Evolutionary conservation across 2,113 vertebrate species (phyloP), one percentile per base, ranked within the genome.

Genomic region (Mormoops blainvillei): DNA sequence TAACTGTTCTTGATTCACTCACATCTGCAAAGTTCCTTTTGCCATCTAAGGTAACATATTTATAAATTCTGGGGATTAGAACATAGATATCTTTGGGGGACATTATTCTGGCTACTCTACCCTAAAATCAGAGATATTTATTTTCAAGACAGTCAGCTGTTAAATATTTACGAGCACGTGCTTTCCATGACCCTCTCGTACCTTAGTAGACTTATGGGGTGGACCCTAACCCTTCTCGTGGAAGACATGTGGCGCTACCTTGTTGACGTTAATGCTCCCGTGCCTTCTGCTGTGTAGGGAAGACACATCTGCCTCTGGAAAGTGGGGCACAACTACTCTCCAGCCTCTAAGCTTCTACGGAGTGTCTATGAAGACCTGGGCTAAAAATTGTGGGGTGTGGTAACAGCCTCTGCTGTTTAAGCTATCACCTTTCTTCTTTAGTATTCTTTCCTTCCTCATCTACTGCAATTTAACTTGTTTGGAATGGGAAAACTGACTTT

Each of bases 401-500:
- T 48, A 12, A 36, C 1, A 3, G 33, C 22, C 10, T 13, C 63
- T 56, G 8, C 28, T 92, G 19, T 68, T 77, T 54, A 43, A 93
- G 36, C 28, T 26, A n/a, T 31, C 14, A 9, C 14, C 50, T 94
- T 14, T 54, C n/a, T 28, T 87, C 24, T 73, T 48, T 87, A n/a
- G 10, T 36, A n/a, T 93, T 45, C 70, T 31, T 19, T 96, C 58
- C 41, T 88, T 58, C 31, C 10, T 36, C 9, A 43, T 52, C 13
- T 41, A 48, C 63, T 50, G 18, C 3, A 31, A 54, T 50, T 87
- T 84, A 61, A 80, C 15, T 90, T 61, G 33, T 93, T 89, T 56
- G 68, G 20, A n/a, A 80, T 84, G 70, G 48, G 74, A 85, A 87
- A 91, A 83, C 13, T 50, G 52, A 16, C 43, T 83, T 94, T 93